Base-by-base conservation (phyloP, 2,113 vertebrate species). In the Ictalurus punctatus region DNA sequence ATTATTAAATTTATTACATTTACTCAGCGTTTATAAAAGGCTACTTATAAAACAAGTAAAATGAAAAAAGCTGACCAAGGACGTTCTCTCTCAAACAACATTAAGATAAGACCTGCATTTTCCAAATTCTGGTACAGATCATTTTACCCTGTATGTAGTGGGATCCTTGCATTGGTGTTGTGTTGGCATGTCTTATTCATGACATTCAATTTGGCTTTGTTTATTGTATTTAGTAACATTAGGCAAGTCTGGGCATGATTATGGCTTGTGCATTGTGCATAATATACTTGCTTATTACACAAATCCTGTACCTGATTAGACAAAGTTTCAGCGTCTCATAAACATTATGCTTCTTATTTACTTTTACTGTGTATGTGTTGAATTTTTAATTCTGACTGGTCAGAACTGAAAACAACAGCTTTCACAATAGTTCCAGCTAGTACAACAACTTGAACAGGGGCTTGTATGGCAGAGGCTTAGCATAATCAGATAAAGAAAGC, bases 141-240 rank as follows among this genome's bases (percentile, higher is more conserved):
- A 59, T 34, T 74, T 34, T 40, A 63, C 19, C 9, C 30, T 83
- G 17, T 37, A 40, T 14, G 19, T 44, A 63, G 34, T 63, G 21
- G 6, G 58, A 40, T 83, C 13, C 12, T 40, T 16, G 34, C 19
- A 1, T 83, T 63, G 54, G 80, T 82, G 19, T 59, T 37, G 80
- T 17, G 17, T 58, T 59, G 58, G 58, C 58, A 17, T 63, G 80
- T 61, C 58, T 40, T 61, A 37, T 83, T 83, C 30, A 58, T 44
- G 34, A 19, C 34, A 40, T 83, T 86, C 69, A 76, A 4, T 59
- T 58, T 44, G 37, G 54, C 73, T 86, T 85, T 86, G 71, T 78
- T 78, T 86, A 78, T 78, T 86, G 85, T 86, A 78, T 61, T 44
- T 78, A 52, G 37, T 59, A 78, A 61, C 37, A 83, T 83, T 37